phyloP scores from a whole-genome alignment of 92 coral and sea anemone genomes.

The Actinernus sp. region DNA sequence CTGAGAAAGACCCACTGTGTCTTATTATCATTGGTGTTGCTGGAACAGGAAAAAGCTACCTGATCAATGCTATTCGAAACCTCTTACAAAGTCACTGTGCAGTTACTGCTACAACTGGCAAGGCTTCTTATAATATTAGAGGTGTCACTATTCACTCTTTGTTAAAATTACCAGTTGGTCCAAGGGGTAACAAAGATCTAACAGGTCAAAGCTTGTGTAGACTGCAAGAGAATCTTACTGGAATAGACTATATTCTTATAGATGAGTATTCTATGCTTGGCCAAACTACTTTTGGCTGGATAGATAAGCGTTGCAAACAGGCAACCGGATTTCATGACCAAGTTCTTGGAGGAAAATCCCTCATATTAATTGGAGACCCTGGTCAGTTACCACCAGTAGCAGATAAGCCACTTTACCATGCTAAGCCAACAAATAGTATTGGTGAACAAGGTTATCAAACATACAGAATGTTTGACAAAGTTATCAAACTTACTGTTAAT shows the following conservation, averaged over 20 bases:
- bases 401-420: constrained; percentile 52
- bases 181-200: constrained; percentile 40
- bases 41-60: constrained; percentile 40
- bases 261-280: constrained; percentile 68
- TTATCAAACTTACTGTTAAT: constrained; percentile 16
- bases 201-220: constrained; percentile 34
- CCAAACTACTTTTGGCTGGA: constrained; percentile 40
- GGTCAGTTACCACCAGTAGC: constrained; percentile 54
- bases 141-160: constrained; percentile 54
- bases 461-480: constrained; percentile 37
- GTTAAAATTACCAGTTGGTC: constrained; percentile 67
- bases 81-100: constrained; percentile 24
- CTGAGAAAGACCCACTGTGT: constrained; percentile 40
- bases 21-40: constrained; percentile 36
- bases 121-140: constrained; percentile 27
- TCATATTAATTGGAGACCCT: constrained; percentile 39
- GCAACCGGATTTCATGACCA: constrained; percentile 35
- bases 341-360: constrained; percentile 38
- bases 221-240: constrained; percentile 37
- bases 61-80: constrained; percentile 34
- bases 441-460: constrained; percentile 51
- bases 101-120: constrained; percentile 41
- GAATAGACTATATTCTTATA: constrained; percentile 31
- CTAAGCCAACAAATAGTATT: constrained; percentile 27
- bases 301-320: constrained; percentile 25